phyloP scores from a whole-genome alignment of 2,888 invertebrate genomes.

The Heliconius erato region DNA sequence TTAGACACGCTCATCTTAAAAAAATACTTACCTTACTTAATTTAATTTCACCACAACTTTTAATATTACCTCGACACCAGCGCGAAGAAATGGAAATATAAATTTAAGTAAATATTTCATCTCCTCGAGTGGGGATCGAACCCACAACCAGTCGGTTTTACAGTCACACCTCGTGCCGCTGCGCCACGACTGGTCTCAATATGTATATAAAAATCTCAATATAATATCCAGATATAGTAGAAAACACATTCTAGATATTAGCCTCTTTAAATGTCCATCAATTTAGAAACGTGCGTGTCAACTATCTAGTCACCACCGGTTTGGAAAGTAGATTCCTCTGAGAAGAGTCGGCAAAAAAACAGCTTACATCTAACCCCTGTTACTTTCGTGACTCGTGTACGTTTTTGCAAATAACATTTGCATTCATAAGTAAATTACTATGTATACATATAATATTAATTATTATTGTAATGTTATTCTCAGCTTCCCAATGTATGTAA shows the following conservation, averaged over 20 bases:
- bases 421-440: not conserved
- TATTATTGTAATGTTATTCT: no score
- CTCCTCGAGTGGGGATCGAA: no score
- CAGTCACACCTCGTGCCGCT: no score
- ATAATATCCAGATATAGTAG: not conserved
- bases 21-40: not conserved
- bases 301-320: conserved; percentile 10
- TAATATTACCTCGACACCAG: no score
- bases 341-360: conserved; percentile 19
- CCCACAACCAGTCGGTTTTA: no score
- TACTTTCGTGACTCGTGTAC: conserved; percentile 8
- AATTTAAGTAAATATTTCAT: no score
- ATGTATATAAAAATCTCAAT: no score
- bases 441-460: no score
- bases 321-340: conserved; percentile 23
- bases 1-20: not conserved
- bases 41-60: no score
- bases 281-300: conserved; percentile 2
- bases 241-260: not conserved
- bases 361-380: not conserved
- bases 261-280: not conserved
- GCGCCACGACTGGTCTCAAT: no score
- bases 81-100: no score
- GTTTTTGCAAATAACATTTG: conserved; percentile 1
- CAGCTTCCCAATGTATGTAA: no score